These are phyloP conservation scores for Cylindroiulus punctatus DNA, from an alignment of 2,888 invertebrate genomes.

Conservation along the genomic window DNA sequence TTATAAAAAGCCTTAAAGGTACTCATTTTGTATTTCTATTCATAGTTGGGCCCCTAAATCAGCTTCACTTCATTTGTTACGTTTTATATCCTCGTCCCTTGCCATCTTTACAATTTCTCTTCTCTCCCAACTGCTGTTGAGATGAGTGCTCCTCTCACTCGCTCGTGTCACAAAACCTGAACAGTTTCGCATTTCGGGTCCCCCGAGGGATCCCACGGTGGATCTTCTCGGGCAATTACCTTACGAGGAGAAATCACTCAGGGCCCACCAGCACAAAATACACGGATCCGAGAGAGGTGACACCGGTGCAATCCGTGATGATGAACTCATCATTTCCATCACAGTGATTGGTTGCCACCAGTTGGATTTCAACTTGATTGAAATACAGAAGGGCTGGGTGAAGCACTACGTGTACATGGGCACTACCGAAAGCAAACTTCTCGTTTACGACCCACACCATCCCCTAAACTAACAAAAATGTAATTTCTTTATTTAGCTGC, in stretches of 20 bases:
- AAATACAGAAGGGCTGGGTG: neutral
- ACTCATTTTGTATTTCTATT: conserved; percentile 35
- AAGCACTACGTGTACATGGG: too few species aligned
- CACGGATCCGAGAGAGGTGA: conserved; percentile 2
- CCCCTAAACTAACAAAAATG: too few species aligned
- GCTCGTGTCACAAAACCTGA: conserved; percentile 8
- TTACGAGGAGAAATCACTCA: conserved; percentile 1
- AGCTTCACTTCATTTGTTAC: neutral
- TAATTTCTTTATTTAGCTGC: too few species aligned
- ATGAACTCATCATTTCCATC: conserved; percentile 34
- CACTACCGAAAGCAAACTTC: too few species aligned
- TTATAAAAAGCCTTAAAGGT: neutral
- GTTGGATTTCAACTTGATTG: neutral
- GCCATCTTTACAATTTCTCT: neutral
- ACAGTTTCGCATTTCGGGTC: neutral
- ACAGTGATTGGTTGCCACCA: neutral
- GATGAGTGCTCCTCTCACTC: conserved; percentile 28
- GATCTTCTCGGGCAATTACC: conserved; percentile 13
- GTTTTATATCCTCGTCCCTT: neutral
- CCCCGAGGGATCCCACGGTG: neutral
- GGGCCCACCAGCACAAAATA: conserved; percentile 9
- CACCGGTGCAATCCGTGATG: neutral
- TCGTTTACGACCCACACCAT: too few species aligned
- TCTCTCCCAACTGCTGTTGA: neutral
- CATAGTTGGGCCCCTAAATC: conserved; percentile 5